phyloP scores from a whole-genome alignment of 2,797 vertebrate species.

The Holocentrus rufus region DNA sequence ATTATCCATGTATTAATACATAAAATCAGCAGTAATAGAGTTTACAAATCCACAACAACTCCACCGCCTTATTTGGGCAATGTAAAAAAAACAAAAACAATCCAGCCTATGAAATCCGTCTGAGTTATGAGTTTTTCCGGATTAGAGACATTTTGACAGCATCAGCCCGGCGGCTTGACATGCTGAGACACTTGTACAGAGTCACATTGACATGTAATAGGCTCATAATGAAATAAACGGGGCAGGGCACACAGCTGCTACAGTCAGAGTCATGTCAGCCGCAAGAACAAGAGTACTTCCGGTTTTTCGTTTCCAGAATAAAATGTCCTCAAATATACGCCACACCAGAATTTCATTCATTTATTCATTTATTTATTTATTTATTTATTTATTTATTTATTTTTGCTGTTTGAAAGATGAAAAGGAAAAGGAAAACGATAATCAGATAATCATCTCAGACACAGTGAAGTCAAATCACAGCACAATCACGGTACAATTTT shows the following conservation, averaged over 20 bases:
- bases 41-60: not conserved
- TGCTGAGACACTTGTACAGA: conserved; percentile 17
- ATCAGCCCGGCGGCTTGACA: conserved; percentile 43
- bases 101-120: no score
- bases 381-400: no score
- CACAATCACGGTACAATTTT: no score
- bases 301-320: no score
- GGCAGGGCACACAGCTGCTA: conserved; percentile 58
- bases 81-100: no score
- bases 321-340: conserved; percentile 22
- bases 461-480: no score
- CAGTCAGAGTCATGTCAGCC: not conserved
- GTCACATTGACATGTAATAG: not conserved
- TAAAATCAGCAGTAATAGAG: conserved; percentile 30
- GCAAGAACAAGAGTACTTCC: conserved; percentile 3
- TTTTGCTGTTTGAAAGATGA: no score
- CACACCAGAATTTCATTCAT: no score
- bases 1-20: conserved; percentile 65
- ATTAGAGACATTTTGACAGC: conserved; percentile 7
- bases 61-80: no score
- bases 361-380: no score
- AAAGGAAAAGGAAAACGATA: no score
- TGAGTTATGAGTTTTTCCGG: conserved; percentile 4
- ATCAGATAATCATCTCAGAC: no score
- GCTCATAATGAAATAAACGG: conserved; percentile 14